These are phyloP conservation scores for Microctonus hyperodae DNA, from an alignment of 2,888 invertebrate genomes.

Conservation along the genomic window DNA sequence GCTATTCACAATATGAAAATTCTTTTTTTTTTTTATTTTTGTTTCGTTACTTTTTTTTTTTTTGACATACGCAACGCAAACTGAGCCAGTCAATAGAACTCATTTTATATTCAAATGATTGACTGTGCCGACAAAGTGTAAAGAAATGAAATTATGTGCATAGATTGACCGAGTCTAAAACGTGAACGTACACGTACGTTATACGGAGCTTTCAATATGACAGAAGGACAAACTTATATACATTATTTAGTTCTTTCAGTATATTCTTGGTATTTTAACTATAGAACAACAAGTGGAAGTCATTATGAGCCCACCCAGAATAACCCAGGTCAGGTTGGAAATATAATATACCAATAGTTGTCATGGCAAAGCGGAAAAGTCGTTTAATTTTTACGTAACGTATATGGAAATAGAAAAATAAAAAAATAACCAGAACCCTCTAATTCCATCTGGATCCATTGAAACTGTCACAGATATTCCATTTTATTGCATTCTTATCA, in stretches of 20 bases:
- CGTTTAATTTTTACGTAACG: background rate
- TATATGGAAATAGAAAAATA: background rate
- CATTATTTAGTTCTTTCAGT: background rate
- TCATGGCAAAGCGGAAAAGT: constrained; percentile 7
- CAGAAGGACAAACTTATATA: background rate
- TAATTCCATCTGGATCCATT: background rate
- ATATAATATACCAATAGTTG: background rate
- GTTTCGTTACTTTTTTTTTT: too few species aligned
- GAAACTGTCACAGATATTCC: background rate
- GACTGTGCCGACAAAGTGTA: constrained; percentile 10
- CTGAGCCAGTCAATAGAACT: constrained; percentile 11
- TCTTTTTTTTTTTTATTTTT: too few species aligned
- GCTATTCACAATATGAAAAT: background rate
- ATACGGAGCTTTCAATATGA: background rate
- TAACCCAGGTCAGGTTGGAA: constrained; percentile 19
- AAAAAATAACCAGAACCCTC: background rate
- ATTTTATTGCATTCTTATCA: background rate
- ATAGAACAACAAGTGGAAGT: constrained; percentile 11
- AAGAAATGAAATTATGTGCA: constrained; percentile 1
- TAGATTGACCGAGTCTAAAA: constrained; percentile 1
- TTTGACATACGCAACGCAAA: too few species aligned
- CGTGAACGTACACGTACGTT: background rate
- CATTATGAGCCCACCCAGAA: constrained; percentile 10
- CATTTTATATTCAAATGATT: constrained; percentile 16
- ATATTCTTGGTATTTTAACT: constrained; percentile 21